Evolutionary conservation across 1,140 invertebrate species (phyloP), one percentile per base, ranked within the genome.

Genomic region (Coelopa frigida): DNA sequence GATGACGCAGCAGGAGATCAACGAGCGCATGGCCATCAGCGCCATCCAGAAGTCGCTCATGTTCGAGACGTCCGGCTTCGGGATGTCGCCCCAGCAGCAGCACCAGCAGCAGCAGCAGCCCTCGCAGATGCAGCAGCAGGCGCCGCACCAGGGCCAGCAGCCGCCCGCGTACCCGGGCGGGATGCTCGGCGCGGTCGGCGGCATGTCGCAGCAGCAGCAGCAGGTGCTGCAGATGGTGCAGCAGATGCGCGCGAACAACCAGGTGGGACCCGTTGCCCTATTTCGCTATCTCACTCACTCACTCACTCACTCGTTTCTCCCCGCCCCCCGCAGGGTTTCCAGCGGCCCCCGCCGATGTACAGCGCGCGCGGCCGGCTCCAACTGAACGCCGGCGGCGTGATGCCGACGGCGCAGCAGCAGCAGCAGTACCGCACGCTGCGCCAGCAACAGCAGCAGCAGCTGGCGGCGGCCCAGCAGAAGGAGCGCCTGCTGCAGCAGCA

Each of bases 1-100:
- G 18, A 27, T 48, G n/a, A 50, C 51, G 70, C 69, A 66, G 58
- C 55, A 57, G 46, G 29, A 70, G 71, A 37, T 70, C 75, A 82
- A 82, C 54, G 87, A 90, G 57, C 83, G 83, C 62, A 80, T 85
- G 70, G 90, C 87, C 14, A 94, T 95, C 42, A 87, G 84, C 59
- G 87, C 82, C 8, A 96, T 96, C 59, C 87, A 91, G 58, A 83
- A 89, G 65, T 87, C 87, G 59, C 73, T 96, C 46, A 94, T 94
- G 89, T 83, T 76, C 55, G 85, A 81, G 58, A 77, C 79, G 55
- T 82, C 79, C 55, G 76, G 77, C 26, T 77, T 75, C 54, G 11
- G 41, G 33, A 46, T 26, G 32, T 23, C 35, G 5, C 24, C 14
- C 31, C 47, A 45, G 14, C 65, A 71, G 36, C 61, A 68, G 37